A percentile compares a stretch with the other conserved stretches of the same genome.
Evolutionary conservation across 2,797 vertebrate genomes (phyloP).

Genomic region (Coregonus ussuriensis): DNA sequence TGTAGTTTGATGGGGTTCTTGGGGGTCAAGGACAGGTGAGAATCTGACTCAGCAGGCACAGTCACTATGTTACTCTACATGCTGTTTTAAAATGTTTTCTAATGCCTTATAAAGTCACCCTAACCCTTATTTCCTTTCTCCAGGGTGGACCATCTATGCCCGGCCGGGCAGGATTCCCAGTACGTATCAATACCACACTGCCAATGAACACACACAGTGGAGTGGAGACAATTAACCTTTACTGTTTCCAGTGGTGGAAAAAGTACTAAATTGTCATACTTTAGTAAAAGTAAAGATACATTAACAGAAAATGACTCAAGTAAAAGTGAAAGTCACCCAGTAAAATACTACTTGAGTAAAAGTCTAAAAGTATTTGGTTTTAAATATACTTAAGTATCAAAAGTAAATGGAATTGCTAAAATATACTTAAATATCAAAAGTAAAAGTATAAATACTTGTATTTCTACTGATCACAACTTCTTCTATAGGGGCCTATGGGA

Average conservation of each 20-base stretch:
- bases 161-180: conserved; percentile 74
- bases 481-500: conserved; percentile 80
- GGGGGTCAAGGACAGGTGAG: conserved; percentile 68
- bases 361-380: too few species aligned
- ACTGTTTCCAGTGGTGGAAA: background rate
- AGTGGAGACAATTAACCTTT: background rate
- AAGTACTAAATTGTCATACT: too few species aligned
- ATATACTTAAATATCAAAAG: too few species aligned
- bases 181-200: conserved; percentile 58
- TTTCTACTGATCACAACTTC: background rate
- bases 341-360: too few species aligned
- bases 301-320: too few species aligned
- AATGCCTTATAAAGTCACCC: background rate
- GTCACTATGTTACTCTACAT: background rate
- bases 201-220: background rate
- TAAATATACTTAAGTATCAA: too few species aligned
- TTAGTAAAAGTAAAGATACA: too few species aligned
- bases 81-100: background rate
- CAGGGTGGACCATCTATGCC: conserved; percentile 66
- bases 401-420: too few species aligned
- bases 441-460: background rate
- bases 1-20: conserved; percentile 66
- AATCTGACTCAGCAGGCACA: background rate
- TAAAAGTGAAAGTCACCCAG: too few species aligned
- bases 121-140: conserved; percentile 16